Conservation (phyloP, 2,888 invertebrate species). For the Noctua janthe region DNA sequence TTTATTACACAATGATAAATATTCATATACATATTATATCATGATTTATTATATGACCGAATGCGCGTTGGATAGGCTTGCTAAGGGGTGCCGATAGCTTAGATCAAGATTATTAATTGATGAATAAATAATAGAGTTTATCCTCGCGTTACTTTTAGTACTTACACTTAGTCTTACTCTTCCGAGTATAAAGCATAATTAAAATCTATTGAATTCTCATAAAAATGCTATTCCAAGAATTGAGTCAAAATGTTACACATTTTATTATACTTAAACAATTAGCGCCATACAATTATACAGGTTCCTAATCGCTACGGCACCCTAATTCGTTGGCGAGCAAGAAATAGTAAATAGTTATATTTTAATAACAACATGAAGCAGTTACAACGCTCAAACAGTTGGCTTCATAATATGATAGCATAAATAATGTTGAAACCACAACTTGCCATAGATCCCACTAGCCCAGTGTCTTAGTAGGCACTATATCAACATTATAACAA, state of each 20-base stretch:
- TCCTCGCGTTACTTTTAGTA: slow-evolving; percentile 38
- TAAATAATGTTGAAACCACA: slow-evolving; percentile 67
- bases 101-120: slow-evolving; percentile 31
- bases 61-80: slow-evolving; percentile 43
- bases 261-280: background rate
- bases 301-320: slow-evolving; percentile 46
- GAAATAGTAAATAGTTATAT: slow-evolving; percentile 33
- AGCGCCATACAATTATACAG: slow-evolving; percentile 18
- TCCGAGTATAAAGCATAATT: slow-evolving; percentile 26
- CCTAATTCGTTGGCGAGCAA: slow-evolving; percentile 38
- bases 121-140: slow-evolving; percentile 40
- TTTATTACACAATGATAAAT: slow-evolving; percentile 58
- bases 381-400: slow-evolving; percentile 45
- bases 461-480: slow-evolving; percentile 71
- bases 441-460: slow-evolving; percentile 76
- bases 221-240: slow-evolving; percentile 21
- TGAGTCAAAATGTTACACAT: slow-evolving; percentile 12
- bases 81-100: slow-evolving; percentile 47
- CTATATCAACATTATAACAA: slow-evolving; percentile 66
- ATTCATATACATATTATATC: slow-evolving; percentile 14
- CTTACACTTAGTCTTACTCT: slow-evolving; percentile 19
- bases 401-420: slow-evolving; percentile 54
- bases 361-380: slow-evolving; percentile 35
- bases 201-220: slow-evolving; percentile 20
- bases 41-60: slow-evolving; percentile 47